Percentiles rank a stretch among this genome's conserved stretches.
These are phyloP conservation scores for Synodontis membranacea DNA, from an alignment of 2,113 vertebrate species.

Conservation along the genomic window DNA sequence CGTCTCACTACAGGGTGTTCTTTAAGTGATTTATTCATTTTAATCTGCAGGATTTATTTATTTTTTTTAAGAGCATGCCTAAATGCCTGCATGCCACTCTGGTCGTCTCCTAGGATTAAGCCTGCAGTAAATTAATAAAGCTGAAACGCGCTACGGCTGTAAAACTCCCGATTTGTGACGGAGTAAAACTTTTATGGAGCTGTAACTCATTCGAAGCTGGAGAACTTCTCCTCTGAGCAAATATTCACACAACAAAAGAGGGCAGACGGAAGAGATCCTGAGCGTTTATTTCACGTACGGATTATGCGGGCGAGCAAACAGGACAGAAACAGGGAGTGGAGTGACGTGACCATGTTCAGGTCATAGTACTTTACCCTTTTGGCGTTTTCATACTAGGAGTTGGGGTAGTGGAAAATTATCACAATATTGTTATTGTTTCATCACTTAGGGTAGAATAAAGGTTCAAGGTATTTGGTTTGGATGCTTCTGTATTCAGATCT, in stretches of 20 bases:
- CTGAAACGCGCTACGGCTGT: constrained; percentile 9
- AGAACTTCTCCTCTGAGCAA: constrained; percentile 30
- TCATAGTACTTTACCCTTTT: background rate
- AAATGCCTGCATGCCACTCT: background rate
- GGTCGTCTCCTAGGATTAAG: constrained; percentile 25
- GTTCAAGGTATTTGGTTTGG: background rate
- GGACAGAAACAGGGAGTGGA: background rate
- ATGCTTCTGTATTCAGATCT: background rate
- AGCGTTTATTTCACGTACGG: constrained; percentile 3
- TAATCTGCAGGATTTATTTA: constrained; percentile 17
- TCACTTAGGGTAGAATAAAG: background rate
- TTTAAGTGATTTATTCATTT: constrained; percentile 19
- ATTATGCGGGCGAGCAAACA: background rate
- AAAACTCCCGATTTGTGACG: constrained; percentile 38
- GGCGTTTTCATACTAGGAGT: background rate
- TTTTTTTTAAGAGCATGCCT: background rate
- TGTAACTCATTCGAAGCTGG: constrained; percentile 18
- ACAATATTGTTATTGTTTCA: background rate
- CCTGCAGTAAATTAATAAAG: constrained; percentile 23
- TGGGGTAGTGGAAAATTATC: background rate
- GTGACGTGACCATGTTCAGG: background rate
- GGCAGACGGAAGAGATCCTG: background rate
- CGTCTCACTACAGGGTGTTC: background rate
- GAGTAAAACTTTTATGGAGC: constrained; percentile 38
- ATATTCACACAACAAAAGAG: background rate